Conservation (phyloP, 2,888 invertebrate species). For the Eupithecia exiguata region DNA sequence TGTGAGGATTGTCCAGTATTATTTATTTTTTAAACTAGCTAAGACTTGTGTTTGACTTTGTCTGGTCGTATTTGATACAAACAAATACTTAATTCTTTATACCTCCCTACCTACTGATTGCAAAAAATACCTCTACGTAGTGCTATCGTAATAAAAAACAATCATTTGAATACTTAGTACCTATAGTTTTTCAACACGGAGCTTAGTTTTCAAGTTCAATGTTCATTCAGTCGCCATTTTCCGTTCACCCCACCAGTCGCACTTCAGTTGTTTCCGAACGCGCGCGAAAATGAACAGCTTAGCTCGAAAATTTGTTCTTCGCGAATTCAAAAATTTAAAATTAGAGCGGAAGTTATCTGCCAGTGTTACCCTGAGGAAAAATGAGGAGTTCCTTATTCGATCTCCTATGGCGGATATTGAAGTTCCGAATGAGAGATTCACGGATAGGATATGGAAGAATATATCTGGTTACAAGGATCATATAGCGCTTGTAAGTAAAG, state of each 20-base stretch:
- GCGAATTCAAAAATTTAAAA: slow-evolving; percentile 68
- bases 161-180: not conserved
- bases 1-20: no score
- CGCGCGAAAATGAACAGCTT: slow-evolving; percentile 63
- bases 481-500: slow-evolving; percentile 70
- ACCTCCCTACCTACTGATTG: not conserved
- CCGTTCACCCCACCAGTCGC: slow-evolving; percentile 51
- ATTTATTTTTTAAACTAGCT: no score
- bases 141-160: slow-evolving; percentile 2
- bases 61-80: not conserved
- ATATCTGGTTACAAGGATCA: slow-evolving; percentile 62
- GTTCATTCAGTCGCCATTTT: slow-evolving; percentile 24
- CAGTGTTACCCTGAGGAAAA: slow-evolving; percentile 55
- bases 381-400: slow-evolving; percentile 67
- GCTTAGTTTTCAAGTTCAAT: slow-evolving; percentile 40
- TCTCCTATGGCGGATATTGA: slow-evolving; percentile 66
- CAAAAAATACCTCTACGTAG: not conserved
- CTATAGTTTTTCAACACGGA: not conserved
- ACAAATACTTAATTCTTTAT: not conserved
- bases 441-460: slow-evolving; percentile 69
- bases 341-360: slow-evolving; percentile 63
- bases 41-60: not conserved
- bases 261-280: slow-evolving; percentile 43
- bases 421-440: slow-evolving; percentile 63
- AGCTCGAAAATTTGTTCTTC: slow-evolving; percentile 68